Evolutionary conservation across 2,888 invertebrate genomes (phyloP), one percentile per base, ranked within the genome.

Genomic region (Amphiduros pacificus): DNA sequence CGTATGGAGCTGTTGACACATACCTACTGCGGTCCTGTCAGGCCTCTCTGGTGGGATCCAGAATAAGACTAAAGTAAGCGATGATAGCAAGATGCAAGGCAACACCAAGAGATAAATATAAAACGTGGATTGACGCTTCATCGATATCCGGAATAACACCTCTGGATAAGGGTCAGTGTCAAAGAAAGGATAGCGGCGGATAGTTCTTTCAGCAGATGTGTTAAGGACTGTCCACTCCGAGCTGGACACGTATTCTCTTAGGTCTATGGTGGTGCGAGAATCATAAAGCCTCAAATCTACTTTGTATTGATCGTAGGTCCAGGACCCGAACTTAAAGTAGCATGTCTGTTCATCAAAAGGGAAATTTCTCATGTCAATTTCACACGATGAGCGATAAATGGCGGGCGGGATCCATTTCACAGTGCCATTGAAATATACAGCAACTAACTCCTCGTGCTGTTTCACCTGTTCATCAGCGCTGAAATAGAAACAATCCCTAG

Each of bases 341-440:
- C 60, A 60, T 29, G 50, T 55, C 31, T 60, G 60, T 28, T 41
- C 44, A 29, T 60, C 60, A 49, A 60, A 60, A 26, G 60, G 60
- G 29, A 60, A 60, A 32, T 60, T 52, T 26, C 29, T 17, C 60
- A 60, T 60, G 32, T 60, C 40, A 20, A 60, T 55, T 31, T 60
- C 60, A 28, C 60, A 60, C 17, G 60, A 60, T 29, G 40, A 40
- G 17, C 60, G 48, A 36, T 55, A 60, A 32, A 60, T 60, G 41
- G 60, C 60, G 24, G 60, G 60, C 6, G 60, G 60, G 27, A 60
- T 60, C 60, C 60, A 60, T 41, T 60, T 60, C 40, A 60, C 54
- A 20, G 60, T 60, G 28, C 60, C 60, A 28, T 60, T 60, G 29
- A 26, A 60, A 49, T 60, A 60, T n/a, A 60, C 55, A 31, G 60